phyloP scores from a whole-genome alignment of 2,888 invertebrate genomes.

The Cetonia aurata region DNA sequence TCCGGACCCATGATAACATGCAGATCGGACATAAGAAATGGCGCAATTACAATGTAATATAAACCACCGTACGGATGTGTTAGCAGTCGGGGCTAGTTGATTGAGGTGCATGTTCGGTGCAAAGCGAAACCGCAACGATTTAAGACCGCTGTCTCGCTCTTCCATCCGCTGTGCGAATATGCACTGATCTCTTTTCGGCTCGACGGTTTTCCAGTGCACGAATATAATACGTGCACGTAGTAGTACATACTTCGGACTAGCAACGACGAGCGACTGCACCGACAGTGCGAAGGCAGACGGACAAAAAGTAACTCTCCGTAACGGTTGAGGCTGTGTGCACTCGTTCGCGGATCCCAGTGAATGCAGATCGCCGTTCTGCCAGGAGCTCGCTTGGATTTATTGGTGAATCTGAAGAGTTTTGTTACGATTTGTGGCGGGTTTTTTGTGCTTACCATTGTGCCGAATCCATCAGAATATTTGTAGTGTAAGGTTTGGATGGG shows the following conservation, averaged over 20 bases:
- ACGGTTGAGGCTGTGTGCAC: conserved; percentile 26
- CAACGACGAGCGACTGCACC: conserved; percentile 4
- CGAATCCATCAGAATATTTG: conserved; percentile 29
- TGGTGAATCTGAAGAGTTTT: conserved; percentile 31
- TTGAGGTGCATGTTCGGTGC: conserved; percentile 54
- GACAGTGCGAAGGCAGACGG: conserved; percentile 27
- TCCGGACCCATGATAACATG: conserved; percentile 47
- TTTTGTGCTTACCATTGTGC: conserved; percentile 20
- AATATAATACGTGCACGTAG: conserved; percentile 38
- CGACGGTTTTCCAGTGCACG: conserved; percentile 34
- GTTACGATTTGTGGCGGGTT: conserved; percentile 32
- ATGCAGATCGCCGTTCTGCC: conserved; percentile 37
- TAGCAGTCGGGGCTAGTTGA: conserved; percentile 45
- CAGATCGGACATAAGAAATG: conserved; percentile 48
- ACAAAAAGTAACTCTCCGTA: conserved; percentile 38
- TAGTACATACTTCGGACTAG: conserved; percentile 6
- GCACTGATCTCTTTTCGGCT: conserved; percentile 25
- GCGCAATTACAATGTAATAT: conserved; percentile 50
- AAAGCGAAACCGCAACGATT: conserved; percentile 55
- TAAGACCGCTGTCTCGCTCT: conserved; percentile 46
- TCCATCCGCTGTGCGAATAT: conserved; percentile 10
- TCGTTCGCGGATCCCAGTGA: conserved; percentile 29
- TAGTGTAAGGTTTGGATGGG: conserved; percentile 17
- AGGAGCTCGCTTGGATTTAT: conserved; percentile 31
- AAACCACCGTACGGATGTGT: conserved; percentile 44